Percentiles rank a stretch among this genome's conserved stretches.
phyloP scores from a whole-genome alignment of 2,113 vertebrate genomes.

The Clarias gariepinus region DNA sequence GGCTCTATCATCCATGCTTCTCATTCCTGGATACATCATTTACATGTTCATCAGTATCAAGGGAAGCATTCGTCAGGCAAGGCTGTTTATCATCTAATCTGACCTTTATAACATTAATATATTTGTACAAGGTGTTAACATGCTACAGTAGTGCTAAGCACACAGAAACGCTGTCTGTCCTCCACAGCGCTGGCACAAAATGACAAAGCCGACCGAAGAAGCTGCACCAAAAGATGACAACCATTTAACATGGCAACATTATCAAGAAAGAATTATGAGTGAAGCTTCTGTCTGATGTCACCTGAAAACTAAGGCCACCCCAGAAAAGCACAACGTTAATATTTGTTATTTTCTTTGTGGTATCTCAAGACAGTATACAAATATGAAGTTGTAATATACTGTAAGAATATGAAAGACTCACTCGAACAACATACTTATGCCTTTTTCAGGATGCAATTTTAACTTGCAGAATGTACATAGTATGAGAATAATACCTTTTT shows the following conservation, averaged over 20 bases:
- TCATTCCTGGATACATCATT: conserved; percentile 83
- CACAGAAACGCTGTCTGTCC: conserved; percentile 30
- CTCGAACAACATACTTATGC: not conserved
- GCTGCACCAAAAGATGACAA: conserved; percentile 63
- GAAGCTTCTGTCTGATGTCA: conserved; percentile 69
- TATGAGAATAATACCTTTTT: not conserved
- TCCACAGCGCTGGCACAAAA: conserved; percentile 79
- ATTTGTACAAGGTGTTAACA: not conserved
- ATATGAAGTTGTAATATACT: not conserved
- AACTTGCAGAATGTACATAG: not conserved
- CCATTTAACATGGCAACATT: conserved; percentile 61
- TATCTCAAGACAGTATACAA: not conserved
- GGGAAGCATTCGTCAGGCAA: conserved; percentile 72
- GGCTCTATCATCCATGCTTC: conserved; percentile 86
- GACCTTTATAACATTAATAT: not conserved
- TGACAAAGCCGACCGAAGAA: conserved; percentile 75
- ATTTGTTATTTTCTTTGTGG: not conserved
- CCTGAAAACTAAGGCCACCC: not conserved
- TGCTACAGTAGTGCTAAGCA: not conserved
- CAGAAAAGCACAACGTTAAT: not conserved
- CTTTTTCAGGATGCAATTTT: not conserved
- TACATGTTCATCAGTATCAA: conserved; percentile 78
- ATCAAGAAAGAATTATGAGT: conserved; percentile 64
- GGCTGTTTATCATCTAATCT: not conserved
- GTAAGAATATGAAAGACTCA: not conserved